These are phyloP conservation scores for Propithecus perrieri DNA, from an alignment of 2,797 vertebrate species.

Conservation along the genomic window DNA sequence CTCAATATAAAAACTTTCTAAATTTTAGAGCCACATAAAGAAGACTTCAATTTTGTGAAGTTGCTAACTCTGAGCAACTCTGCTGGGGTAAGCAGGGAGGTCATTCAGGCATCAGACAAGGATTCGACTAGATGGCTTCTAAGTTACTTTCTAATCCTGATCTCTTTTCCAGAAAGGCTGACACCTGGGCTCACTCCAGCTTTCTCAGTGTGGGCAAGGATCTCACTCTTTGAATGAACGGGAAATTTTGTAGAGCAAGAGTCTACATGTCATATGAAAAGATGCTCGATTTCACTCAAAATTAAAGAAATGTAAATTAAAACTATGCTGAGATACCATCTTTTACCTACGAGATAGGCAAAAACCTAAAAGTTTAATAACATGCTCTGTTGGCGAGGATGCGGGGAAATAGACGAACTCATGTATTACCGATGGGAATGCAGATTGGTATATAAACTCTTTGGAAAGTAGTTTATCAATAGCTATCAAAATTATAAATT, in stretches of 20 bases:
- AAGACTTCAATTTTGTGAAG: constrained; percentile 38
- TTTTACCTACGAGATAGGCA: constrained; percentile 26
- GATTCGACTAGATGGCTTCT: background rate
- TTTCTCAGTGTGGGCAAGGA: background rate
- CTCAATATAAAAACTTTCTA: constrained; percentile 50
- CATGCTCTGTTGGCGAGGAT: background rate
- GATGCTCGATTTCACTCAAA: constrained; percentile 27
- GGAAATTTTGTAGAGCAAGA: background rate
- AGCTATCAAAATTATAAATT: constrained; percentile 23
- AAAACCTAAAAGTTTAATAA: background rate
- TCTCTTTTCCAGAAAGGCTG: background rate
- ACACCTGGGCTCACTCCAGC: background rate
- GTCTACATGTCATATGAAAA: background rate
- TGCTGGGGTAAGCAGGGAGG: background rate
- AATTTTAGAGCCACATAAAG: constrained; percentile 38
- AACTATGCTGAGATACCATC: background rate
- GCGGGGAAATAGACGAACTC: background rate
- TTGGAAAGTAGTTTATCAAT: constrained; percentile 38
- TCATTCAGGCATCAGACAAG: background rate
- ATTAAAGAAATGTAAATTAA: constrained; percentile 43
- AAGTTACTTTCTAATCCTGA: background rate
- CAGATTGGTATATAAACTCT: background rate
- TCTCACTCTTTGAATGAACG: background rate
- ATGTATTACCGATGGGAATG: background rate
- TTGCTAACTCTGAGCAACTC: background rate